Evolutionary conservation across 2,113 vertebrate species (phyloP), one percentile per base, ranked within the genome.

Genomic region (Sinocyclocheilus anophthalmus): DNA sequence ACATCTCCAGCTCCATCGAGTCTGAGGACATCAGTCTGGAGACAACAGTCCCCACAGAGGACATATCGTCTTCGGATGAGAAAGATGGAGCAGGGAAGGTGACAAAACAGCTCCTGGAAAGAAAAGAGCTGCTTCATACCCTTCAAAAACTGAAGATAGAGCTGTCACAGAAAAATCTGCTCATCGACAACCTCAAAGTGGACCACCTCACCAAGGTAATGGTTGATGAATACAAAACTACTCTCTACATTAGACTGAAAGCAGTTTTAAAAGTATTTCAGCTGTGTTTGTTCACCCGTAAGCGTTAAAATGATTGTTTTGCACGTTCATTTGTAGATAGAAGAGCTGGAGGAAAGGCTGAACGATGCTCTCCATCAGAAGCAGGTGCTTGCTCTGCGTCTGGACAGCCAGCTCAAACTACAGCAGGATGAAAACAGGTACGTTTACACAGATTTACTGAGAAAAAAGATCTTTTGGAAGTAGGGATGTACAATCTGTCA

Each of bases 1-100:
- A 99, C 4, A 67, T 97, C 50, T 99, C 97, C 59, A 99, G 96
- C 91, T 99, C 98, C 6, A 87, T 99, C 89, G 97, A 99, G 91
- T 99, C 97, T 13, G 98, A 99, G 92, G 98, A 99, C 90, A 91
- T 98, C 90, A 99, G 98, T 88, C 95, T 99, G 90, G 98, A 99
- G 94, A 99, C 97, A 2, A 99, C 97, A 11, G 89, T 97, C 37
- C 98, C 96, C 26, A 97, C 97, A 0, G 97, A 99, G 91, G 98
- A 99, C 20, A 85, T 98, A 16, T 99, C 97, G 33, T 99, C 98
- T 5, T 99, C 98, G 0, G 97, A 99, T 91, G 98, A 99, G 80
- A 95, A 93, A 70, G 95, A 95, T 75, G 95, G 96, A 14, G 90
- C 95, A 9, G 89, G 94, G 85, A 97, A 96, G 91, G 94, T 98